Conservation (phyloP, 2,888 invertebrate species). For the Napeogenes sylphis region DNA sequence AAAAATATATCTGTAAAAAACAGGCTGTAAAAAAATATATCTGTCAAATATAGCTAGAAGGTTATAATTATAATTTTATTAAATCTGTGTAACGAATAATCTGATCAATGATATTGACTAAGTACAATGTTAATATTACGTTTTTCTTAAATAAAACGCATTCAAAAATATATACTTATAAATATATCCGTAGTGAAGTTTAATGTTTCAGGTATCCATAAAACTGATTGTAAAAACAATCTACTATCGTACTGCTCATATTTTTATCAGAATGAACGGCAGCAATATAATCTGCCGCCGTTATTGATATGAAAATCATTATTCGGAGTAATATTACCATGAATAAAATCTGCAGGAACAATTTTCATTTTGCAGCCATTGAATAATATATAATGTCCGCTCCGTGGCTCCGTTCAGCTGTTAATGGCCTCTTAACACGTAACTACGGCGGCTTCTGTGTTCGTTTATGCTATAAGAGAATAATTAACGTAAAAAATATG, state of each 20-base stretch:
- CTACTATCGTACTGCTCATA: conserved; percentile 20
- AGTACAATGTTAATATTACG: no score
- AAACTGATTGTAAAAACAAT: conserved; percentile 19
- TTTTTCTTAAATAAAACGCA: no score
- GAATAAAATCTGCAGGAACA: conserved; percentile 38
- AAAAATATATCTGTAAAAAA: no score
- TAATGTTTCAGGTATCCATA: conserved; percentile 4
- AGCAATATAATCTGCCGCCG: conserved; percentile 30
- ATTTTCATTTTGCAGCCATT: conserved; percentile 40
- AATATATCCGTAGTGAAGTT: background rate
- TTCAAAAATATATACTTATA: background rate
- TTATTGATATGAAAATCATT: conserved; percentile 36
- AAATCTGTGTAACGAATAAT: no score
- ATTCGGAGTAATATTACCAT: conserved; percentile 38
- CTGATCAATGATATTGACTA: no score
- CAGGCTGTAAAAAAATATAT: no score
- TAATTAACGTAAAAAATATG: conserved; percentile 9
- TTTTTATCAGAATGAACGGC: conserved; percentile 26
- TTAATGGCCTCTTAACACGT: conserved; percentile 40
- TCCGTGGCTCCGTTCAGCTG: conserved; percentile 36
- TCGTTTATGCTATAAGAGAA: conserved; percentile 20
- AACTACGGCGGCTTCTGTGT: conserved; percentile 19
- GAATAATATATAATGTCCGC: conserved; percentile 41
- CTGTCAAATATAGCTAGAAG: no score
- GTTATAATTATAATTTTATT: no score